Conservation (phyloP, 2,797 vertebrate species). For the Centropyge bicolor region DNA sequence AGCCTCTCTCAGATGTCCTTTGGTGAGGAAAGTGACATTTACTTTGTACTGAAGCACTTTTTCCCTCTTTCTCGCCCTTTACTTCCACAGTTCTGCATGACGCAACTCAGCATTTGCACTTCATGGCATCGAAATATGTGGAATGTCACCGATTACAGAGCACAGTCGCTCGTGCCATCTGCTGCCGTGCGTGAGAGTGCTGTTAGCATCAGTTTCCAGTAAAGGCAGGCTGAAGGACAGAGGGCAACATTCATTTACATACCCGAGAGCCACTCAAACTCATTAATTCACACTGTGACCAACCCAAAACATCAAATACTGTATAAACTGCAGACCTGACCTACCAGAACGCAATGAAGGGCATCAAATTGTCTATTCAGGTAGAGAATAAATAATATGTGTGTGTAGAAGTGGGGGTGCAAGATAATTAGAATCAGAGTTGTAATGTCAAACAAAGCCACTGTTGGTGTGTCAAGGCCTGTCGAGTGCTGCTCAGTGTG, state of each 20-base stretch:
- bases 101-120: slow-evolving; percentile 47
- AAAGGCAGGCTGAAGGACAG: slow-evolving; percentile 63
- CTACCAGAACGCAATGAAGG: slow-evolving; percentile 44
- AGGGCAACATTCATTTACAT: slow-evolving; percentile 70
- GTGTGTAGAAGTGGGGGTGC: not conserved
- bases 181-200: slow-evolving; percentile 47
- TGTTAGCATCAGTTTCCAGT: slow-evolving; percentile 58
- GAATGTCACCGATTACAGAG: slow-evolving; percentile 64
- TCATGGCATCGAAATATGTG: slow-evolving; percentile 62
- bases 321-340: slow-evolving; percentile 36
- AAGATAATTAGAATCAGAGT: slow-evolving; percentile 19
- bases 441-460: slow-evolving; percentile 3
- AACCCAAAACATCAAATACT: slow-evolving; percentile 49
- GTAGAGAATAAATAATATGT: slow-evolving; percentile 20
- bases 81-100: slow-evolving; percentile 50
- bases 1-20: slow-evolving; percentile 37
- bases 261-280: slow-evolving; percentile 46
- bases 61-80: slow-evolving; percentile 4
- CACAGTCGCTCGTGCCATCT: slow-evolving; percentile 71
- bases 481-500: slow-evolving; percentile 20
- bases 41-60: not conserved
- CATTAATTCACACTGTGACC: slow-evolving; percentile 58
- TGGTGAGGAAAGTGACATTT: slow-evolving; percentile 27
- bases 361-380: slow-evolving; percentile 39
- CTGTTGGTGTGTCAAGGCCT: slow-evolving; percentile 22